Percentiles rank a stretch among this genome's conserved stretches.
Evolutionary conservation across 2,797 vertebrate genomes (phyloP).

Genomic region (Neoniphon sammara): DNA sequence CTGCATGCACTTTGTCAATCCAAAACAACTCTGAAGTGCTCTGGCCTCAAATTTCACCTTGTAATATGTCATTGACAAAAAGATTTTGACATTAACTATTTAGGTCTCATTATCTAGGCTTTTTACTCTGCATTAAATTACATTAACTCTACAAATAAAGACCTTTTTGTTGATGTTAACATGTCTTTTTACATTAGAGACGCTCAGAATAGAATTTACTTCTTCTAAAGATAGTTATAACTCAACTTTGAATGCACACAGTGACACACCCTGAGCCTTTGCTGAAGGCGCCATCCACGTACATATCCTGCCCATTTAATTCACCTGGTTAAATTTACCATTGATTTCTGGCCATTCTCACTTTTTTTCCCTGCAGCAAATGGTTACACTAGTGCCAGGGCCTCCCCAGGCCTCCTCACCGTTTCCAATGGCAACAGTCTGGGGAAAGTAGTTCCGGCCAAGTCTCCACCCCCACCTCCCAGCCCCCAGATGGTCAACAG

Average conservation of each 20-base stretch:
- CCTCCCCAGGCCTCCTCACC: conserved; percentile 94
- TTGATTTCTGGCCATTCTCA: conserved; percentile 67
- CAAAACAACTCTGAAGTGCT: neutral
- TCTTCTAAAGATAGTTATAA: conserved; percentile 42
- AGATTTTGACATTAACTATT: conserved; percentile 19
- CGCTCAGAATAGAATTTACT: conserved; percentile 27
- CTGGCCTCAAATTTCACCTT: neutral
- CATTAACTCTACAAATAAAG: conserved; percentile 3
- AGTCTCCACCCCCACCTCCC: conserved; percentile 88
- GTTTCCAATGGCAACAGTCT: conserved; percentile 96
- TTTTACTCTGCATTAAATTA: neutral
- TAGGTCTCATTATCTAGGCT: neutral
- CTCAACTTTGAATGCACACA: conserved; percentile 6
- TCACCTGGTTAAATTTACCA: conserved; percentile 73
- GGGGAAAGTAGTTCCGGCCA: conserved; percentile 93
- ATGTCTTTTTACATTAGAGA: conserved; percentile 35
- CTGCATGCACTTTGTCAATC: too few species aligned
- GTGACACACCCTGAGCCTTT: neutral
- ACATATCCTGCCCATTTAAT: conserved; percentile 42
- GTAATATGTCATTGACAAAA: conserved; percentile 9
- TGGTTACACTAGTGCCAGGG: conserved; percentile 94
- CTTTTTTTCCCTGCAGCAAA: conserved; percentile 86
- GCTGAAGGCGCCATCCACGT: neutral
- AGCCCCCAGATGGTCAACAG: conserved; percentile 88
- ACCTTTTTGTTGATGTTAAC: neutral